Evolutionary conservation across 92 coral and sea anemone genomes (phyloP).

Genomic region (Anthopleura xanthogrammica): DNA sequence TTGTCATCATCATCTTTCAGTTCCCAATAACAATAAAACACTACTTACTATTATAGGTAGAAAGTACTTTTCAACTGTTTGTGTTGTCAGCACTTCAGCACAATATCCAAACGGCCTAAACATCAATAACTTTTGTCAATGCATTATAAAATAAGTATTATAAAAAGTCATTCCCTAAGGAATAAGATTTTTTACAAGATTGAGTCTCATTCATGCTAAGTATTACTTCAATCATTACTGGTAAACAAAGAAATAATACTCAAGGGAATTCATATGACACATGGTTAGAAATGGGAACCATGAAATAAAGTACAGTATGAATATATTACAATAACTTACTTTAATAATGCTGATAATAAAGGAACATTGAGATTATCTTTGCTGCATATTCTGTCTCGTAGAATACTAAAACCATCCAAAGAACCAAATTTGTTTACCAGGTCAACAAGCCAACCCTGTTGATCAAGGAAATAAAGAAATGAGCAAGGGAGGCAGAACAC

Average conservation of each 20-base stretch:
- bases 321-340: slow-evolving; percentile 43
- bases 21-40: not conserved
- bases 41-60: slow-evolving; percentile 93
- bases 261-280: too few species aligned
- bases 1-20: not conserved
- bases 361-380: slow-evolving; percentile 89
- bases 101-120: slow-evolving; percentile 97
- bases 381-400: slow-evolving; percentile 84
- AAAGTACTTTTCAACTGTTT: slow-evolving; percentile 92
- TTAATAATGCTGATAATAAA: slow-evolving; percentile 88
- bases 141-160: too few species aligned
- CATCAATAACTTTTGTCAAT: too few species aligned
- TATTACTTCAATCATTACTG: too few species aligned
- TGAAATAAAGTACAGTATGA: too few species aligned
- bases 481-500: too few species aligned
- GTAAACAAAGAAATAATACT: too few species aligned
- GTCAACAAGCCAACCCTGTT: slow-evolving; percentile 97
- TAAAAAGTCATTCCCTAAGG: too few species aligned
- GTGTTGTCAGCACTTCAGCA: slow-evolving; percentile 90
- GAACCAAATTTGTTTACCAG: slow-evolving; percentile 93
- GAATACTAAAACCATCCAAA: slow-evolving; percentile 80
- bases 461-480: not conserved
- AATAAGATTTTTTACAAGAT: too few species aligned
- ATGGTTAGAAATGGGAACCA: not conserved
- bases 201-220: too few species aligned